Base-by-base conservation (phyloP, 2,888 invertebrate genomes). In the Drepanosiphum platanoidis region DNA sequence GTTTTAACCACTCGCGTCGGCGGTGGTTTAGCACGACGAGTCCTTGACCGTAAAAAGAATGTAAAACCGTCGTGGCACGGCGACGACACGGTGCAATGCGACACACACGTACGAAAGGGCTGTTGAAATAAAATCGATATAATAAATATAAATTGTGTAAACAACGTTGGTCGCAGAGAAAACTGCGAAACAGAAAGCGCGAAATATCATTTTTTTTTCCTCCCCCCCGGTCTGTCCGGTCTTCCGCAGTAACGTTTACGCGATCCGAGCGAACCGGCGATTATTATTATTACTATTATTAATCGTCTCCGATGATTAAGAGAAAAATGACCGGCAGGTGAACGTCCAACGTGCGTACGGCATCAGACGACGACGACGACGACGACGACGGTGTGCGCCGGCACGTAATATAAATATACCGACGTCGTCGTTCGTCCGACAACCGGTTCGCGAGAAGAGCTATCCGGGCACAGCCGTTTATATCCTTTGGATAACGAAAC, bases 31-130 rank as follows among this genome's bases (percentile, higher is more conserved):
- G 7, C 30, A 66, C 79, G 46, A 34, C 34, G 46, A 80, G 46
- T 68, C 79, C 79, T 80, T 80, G 79, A 80, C 79, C 79, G 79
- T 46, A 18, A n/a, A 15, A 34, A 80, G 68, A 80, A 79, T 68
- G 64, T 64, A 72, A 30, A 46, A 27, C 27, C 3, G 9, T n/a
- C 58, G 2, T n/a, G 22, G 22, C 27, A 7, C 61, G 61, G 9
- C 61, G 4, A 9, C 27, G 61, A 61, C 27, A 61, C 27, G 9
- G n/a, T 27, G 32, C 30, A 9, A n/a, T n/a, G n/a, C n/a, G 9
- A 32, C 2, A 30, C 30, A n/a, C 11, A 13, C 11, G 64, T 22
- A 36, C 18, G 32, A 70, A 70, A 70, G 39, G 18, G 2, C 22
- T 46, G 46, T 72, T 42, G 15, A 46, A 27, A 4, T 18, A 7